phyloP scores from a whole-genome alignment of 2,113 vertebrate species.

The Entelurus aequoreus region DNA sequence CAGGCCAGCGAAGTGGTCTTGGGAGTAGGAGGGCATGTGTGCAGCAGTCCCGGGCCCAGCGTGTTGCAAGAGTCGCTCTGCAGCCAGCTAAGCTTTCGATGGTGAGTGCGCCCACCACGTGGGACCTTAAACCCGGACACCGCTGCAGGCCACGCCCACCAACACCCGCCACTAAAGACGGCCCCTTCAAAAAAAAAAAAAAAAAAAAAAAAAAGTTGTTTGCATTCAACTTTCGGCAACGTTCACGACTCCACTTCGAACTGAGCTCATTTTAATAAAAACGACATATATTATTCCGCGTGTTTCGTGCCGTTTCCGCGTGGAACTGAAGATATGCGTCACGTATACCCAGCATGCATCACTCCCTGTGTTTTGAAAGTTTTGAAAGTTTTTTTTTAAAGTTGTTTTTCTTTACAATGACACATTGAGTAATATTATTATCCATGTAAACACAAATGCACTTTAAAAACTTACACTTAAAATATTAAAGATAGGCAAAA shows the following conservation, averaged over 20 bases:
- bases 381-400: no score
- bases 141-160: conserved; percentile 43
- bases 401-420: background rate
- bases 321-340: background rate
- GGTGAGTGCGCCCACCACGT: conserved; percentile 52
- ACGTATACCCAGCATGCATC: background rate
- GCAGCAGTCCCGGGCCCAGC: conserved; percentile 26
- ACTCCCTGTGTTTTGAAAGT: background rate
- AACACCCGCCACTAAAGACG: background rate
- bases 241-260: background rate
- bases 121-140: conserved; percentile 66
- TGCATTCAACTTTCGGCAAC: background rate
- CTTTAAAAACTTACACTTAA: no score
- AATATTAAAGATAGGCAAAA: no score
- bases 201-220: conserved; percentile 1
- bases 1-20: conserved; percentile 59
- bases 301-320: background rate
- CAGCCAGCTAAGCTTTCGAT: conserved; percentile 32
- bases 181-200: no score
- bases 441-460: no score
- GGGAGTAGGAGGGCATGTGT: conserved; percentile 65
- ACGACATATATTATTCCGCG: no score
- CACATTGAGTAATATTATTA: no score
- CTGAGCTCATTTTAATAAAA: background rate
- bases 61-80: conserved; percentile 38